Base-by-base conservation (phyloP, 2,113 vertebrate species). In the Dasyurus viverrinus region DNA sequence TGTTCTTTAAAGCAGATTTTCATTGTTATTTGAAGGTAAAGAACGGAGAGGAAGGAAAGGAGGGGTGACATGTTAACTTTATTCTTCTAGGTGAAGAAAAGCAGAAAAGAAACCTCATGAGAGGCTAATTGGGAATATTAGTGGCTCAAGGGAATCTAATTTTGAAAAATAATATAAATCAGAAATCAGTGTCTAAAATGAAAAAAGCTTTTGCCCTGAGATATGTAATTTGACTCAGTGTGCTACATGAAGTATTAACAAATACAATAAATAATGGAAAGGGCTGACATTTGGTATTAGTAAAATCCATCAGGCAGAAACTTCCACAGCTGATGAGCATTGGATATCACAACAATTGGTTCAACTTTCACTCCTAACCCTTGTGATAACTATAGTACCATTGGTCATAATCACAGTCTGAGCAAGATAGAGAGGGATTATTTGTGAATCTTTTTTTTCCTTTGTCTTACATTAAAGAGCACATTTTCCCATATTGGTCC, bases 241-340 rank as follows among this genome's bases (percentile, higher is more conserved):
- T 47, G 25, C 47, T 52, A 90, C 47, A 90, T 90, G 89, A 90
- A 90, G 89, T 90, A 90, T 90, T 90, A 90, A 90, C 89, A 90
- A 90, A 90, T 90, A 90, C 47, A 90, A 90, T 90, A 90, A 90
- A 90, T 90, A 90, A 90, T 90, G 89, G 47, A 90, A 90, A 50
- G 52, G 89, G 89, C 89, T 90, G 89, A 90, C 89, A 90, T 90
- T 90, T 50, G 25, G 89, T 90, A 90, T 90, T 50, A 90, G 27
- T 8, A 90, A 90, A 90, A 90, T 90, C 89, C 27, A 30, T 90
- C 89, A 90, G 89, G 89, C 89, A 90, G 48, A 90, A 90, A 50
- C 24, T 48, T 47, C 26, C 4, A 2, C 7, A 42, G n/a, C 47
- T 90, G 89, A 90, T 27, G 89, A 90, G 46, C 10, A 2, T n/a